phyloP scores from a whole-genome alignment of 2,113 vertebrate species.

The Riparia riparia region DNA sequence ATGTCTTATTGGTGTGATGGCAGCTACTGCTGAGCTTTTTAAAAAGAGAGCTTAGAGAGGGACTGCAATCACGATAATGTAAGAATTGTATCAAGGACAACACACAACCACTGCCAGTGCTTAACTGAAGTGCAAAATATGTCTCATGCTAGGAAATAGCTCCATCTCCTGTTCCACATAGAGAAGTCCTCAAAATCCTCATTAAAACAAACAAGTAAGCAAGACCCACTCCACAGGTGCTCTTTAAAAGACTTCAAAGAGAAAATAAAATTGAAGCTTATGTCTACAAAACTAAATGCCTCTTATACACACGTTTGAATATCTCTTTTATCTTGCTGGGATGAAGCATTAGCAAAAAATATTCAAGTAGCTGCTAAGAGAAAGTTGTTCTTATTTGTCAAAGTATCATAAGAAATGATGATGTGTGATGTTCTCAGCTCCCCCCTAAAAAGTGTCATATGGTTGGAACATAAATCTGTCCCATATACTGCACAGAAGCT shows the following conservation, averaged over 20 bases:
- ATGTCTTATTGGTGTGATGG: neutral
- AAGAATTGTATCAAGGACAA: neutral
- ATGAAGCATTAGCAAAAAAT: neutral
- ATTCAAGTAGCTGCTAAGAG: neutral
- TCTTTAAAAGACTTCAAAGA: neutral
- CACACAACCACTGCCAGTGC: neutral
- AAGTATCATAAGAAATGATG: neutral
- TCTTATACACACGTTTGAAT: neutral
- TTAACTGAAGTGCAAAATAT: neutral
- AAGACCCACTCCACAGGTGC: neutral
- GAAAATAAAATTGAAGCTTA: neutral
- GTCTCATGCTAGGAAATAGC: slow-evolving; percentile 68
- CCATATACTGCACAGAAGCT: fast-evolving
- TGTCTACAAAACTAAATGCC: neutral
- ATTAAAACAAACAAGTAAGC: neutral
- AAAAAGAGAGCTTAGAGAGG: neutral
- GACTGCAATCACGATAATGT: neutral
- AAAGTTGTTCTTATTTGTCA: neutral
- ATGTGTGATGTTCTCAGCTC: neutral
- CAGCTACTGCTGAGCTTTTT: neutral
- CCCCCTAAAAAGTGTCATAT: neutral
- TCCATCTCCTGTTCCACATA: slow-evolving; percentile 75
- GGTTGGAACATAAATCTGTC: neutral
- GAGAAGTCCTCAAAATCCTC: neutral
- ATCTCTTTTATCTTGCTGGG: neutral